A percentile compares a stretch with the other conserved stretches of the same genome.
These are phyloP conservation scores for Rhopalosiphum padi DNA, from an alignment of 1,140 invertebrate genomes.

Conservation along the genomic window DNA sequence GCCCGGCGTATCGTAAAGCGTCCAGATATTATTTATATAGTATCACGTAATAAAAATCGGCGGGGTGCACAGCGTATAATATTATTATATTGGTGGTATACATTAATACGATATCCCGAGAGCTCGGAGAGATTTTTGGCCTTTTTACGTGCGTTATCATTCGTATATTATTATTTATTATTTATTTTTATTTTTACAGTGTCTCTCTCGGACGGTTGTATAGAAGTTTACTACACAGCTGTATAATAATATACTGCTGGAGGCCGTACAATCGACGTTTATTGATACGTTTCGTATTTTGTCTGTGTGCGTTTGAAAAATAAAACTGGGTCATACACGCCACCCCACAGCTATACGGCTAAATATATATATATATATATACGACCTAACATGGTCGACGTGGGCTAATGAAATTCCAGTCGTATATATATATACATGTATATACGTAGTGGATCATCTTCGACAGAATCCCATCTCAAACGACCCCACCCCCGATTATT, in stretches of 20 bases:
- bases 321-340: conserved; percentile 25
- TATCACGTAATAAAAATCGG: not conserved
- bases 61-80: not conserved
- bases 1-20: not conserved
- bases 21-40: not conserved
- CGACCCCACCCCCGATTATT: not conserved
- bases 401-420: conserved; percentile 2
- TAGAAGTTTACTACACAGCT: not conserved
- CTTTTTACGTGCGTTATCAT: not conserved
- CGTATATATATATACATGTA: not conserved
- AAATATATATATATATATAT: not conserved
- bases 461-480: not conserved
- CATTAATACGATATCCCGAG: not conserved
- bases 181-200: not conserved
- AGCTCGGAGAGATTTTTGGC: not conserved
- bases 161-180: conserved; percentile 1
- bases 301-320: not conserved
- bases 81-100: not conserved
- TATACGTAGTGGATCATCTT: not conserved
- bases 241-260: not conserved
- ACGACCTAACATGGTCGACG: not conserved
- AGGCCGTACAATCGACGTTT: conserved; percentile 44
- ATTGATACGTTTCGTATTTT: conserved; percentile 8
- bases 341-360: not conserved
- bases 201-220: not conserved